These are phyloP conservation scores for Octopus sinensis DNA, from an alignment of 1,140 invertebrate species.

Conservation along the genomic window DNA sequence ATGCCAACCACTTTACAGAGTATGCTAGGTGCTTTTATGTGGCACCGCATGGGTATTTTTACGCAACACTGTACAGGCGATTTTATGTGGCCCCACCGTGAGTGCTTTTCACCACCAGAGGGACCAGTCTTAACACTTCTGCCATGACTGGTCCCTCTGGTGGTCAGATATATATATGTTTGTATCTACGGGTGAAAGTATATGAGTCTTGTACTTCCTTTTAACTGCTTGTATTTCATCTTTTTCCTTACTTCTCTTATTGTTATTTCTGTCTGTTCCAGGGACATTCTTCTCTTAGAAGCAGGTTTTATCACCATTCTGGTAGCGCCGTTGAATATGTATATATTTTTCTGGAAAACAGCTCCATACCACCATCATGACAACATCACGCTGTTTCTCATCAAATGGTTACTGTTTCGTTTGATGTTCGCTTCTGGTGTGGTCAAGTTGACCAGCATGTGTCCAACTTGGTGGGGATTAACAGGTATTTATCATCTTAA, in stretches of 20 bases:
- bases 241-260: slow-evolving; percentile 16
- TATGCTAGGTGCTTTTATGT: too few relatives aligned
- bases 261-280: slow-evolving; percentile 22
- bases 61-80: too few relatives aligned
- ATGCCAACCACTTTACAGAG: too few relatives aligned
- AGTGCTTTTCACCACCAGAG: background rate
- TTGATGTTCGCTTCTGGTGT: slow-evolving; percentile 75
- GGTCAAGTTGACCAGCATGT: slow-evolving; percentile 73
- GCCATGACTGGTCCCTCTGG: background rate
- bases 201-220: background rate
- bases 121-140: background rate
- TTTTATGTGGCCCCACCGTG: too few relatives aligned
- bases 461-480: slow-evolving; percentile 78
- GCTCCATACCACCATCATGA: slow-evolving; percentile 47
- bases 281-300: slow-evolving; percentile 77
- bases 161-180: background rate
- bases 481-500: slow-evolving; percentile 62
- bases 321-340: slow-evolving; percentile 66
- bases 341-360: slow-evolving; percentile 54
- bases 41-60: too few relatives aligned
- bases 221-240: background rate
- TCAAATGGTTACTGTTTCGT: slow-evolving; percentile 76
- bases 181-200: background rate
- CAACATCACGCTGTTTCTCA: slow-evolving; percentile 68
- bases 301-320: slow-evolving; percentile 73